Conservation (phyloP, 2,113 vertebrate species). For the Podocnemis expansa region DNA sequence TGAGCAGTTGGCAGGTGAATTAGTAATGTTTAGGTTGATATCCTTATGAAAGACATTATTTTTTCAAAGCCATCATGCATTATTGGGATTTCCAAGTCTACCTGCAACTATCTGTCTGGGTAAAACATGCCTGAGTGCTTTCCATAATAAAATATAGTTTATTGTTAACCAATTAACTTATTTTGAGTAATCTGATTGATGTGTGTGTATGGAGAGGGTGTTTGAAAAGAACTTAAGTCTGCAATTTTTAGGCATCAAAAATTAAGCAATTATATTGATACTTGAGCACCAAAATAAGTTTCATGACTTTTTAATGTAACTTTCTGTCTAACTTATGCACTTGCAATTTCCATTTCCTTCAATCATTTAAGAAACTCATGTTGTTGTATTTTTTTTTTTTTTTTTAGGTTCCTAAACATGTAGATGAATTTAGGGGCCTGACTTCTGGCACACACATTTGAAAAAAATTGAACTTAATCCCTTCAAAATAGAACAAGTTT, state of each 20-base stretch:
- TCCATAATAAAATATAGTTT: not conserved
- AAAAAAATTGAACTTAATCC: not conserved
- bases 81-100: not conserved
- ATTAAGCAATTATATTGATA: fast-evolving
- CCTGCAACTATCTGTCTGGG: not conserved
- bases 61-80: not conserved
- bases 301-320: not conserved
- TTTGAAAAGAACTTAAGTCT: not conserved
- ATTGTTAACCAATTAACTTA: not conserved
- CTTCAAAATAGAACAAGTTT: not conserved
- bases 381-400: too few species aligned
- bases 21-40: not conserved
- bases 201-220: not conserved
- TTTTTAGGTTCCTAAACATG: not conserved
- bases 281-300: fast-evolving
- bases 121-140: not conserved
- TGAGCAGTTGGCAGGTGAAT: not conserved
- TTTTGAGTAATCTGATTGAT: not conserved
- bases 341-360: not conserved
- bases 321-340: too few species aligned
- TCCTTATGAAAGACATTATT: not conserved
- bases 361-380: fast-evolving
- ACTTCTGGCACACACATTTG: not conserved
- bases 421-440: not conserved
- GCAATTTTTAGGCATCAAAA: not conserved